Evolutionary conservation across 2,113 vertebrate species (phyloP).

Genomic region (Lonchura striata): DNA sequence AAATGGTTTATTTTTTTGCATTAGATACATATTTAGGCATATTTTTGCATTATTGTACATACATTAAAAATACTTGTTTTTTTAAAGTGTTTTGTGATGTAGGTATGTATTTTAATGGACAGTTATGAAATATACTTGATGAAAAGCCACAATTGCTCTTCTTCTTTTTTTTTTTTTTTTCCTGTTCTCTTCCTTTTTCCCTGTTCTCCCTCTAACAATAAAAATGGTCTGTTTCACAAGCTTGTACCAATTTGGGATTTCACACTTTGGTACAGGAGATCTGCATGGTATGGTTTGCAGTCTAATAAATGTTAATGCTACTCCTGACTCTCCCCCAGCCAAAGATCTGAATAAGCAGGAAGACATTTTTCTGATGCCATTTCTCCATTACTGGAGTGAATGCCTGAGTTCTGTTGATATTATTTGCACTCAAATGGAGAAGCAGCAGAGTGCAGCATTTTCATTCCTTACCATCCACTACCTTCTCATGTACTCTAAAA

Average conservation of each 20-base stretch:
- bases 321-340: not conserved
- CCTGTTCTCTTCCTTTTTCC: rapidly evolving
- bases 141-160: not conserved
- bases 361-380: not conserved
- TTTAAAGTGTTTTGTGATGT: conserved; percentile 52
- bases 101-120: conserved; percentile 42
- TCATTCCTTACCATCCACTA: not conserved
- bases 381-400: not conserved
- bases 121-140: conserved; percentile 44
- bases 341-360: not conserved
- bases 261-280: not conserved
- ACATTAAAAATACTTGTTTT: conserved; percentile 34
- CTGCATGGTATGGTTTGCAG: not conserved
- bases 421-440: not conserved
- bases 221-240: not conserved
- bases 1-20: conserved; percentile 62
- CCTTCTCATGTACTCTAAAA: not conserved
- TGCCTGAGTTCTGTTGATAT: not conserved
- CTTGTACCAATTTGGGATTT: not conserved
- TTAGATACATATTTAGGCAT: conserved; percentile 54
- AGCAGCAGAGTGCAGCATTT: not conserved
- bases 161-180: not conserved
- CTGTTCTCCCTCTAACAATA: not conserved
- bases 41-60: conserved; percentile 66
- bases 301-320: not conserved